These are phyloP conservation scores for Recurvirostra avosetta DNA, from an alignment of 2,113 vertebrate species.

Conservation along the genomic window DNA sequence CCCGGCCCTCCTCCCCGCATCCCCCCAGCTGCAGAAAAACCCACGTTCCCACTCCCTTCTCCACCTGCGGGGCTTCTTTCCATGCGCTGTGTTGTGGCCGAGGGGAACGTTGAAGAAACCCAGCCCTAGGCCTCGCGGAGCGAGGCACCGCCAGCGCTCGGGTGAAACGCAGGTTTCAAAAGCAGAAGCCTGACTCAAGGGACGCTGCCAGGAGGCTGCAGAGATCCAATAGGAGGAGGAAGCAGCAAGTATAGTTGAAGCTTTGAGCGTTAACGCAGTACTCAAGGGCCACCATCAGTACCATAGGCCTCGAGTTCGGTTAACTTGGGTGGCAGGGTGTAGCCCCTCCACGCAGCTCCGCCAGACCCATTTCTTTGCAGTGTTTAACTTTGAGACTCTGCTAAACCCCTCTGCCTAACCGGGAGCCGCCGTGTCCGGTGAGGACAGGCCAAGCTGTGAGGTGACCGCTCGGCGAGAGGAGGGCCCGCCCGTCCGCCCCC, in stretches of 20 bases:
- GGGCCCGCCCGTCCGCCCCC: neutral
- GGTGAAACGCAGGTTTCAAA: fast-evolving
- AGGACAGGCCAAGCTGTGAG: neutral
- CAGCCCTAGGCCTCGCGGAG: neutral
- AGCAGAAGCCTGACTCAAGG: too few species aligned
- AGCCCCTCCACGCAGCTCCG: neutral
- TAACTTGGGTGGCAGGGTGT: fast-evolving
- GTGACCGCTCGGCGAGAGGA: neutral
- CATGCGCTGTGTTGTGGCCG: fast-evolving
- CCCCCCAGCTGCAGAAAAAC: neutral
- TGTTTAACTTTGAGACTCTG: fast-evolving
- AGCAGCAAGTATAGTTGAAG: fast-evolving
- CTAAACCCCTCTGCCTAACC: fast-evolving
- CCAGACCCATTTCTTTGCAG: fast-evolving
- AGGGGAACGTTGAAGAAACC: neutral
- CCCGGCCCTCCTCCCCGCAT: fast-evolving
- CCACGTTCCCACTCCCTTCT: fast-evolving
- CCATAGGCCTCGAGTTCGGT: fast-evolving
- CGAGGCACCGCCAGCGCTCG: fast-evolving
- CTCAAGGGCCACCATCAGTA: fast-evolving
- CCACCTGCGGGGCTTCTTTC: fast-evolving
- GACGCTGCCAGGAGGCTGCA: neutral
- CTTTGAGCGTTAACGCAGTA: fast-evolving
- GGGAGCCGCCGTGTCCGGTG: fast-evolving
- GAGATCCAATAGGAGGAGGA: neutral